Evolutionary conservation across 2,888 invertebrate genomes (phyloP), one percentile per base, ranked within the genome.

Genomic region (Apomyelois bistriatella): DNA sequence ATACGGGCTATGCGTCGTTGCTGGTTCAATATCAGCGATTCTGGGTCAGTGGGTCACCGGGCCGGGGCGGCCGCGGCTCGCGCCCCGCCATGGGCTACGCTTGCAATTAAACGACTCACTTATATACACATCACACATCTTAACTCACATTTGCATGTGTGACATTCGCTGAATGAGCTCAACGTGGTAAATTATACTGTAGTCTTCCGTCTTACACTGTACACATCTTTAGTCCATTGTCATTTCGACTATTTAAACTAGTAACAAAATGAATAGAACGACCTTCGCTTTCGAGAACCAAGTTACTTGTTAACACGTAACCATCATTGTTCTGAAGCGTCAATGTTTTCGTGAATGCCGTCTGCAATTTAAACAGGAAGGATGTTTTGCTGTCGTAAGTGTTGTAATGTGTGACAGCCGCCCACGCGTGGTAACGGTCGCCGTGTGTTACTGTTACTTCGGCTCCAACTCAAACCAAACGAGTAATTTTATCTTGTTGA

Each of bases 1-100:
- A 84, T 80, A 79, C 80, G 82, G 79, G 80, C 76, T 72, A 75
- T 79, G 81, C 80, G 82, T 82, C 78, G 79, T 72, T 71, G 79
- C 71, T 76, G 88, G 89, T 89, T 89, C 89, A 89, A 89, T 89
- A 90, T 87, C 88, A 87, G 79, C 76, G 72, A 77, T 86, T 85
- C 85, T 90, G 80, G 89, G 90, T 88, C 80, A 90, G 89, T 90
- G 85, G 88, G 89, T 81, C 89, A 89, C 75, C 76, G 72, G 82
- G 89, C 77, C 85, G 70, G 72, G 71, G 70, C 61, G 68, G 70
- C 75, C 70, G 70, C 62, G 68, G 70, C 75, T 69, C 70, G 73
- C 72, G 67, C 70, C 72, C 73, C 74, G 68, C 79, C 32, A 16
- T 32, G 66, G 76, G 61, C 69, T 63, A 59, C 76, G 66, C 69